Base-by-base conservation (phyloP, 2,113 vertebrate species). In the Pica pica region DNA sequence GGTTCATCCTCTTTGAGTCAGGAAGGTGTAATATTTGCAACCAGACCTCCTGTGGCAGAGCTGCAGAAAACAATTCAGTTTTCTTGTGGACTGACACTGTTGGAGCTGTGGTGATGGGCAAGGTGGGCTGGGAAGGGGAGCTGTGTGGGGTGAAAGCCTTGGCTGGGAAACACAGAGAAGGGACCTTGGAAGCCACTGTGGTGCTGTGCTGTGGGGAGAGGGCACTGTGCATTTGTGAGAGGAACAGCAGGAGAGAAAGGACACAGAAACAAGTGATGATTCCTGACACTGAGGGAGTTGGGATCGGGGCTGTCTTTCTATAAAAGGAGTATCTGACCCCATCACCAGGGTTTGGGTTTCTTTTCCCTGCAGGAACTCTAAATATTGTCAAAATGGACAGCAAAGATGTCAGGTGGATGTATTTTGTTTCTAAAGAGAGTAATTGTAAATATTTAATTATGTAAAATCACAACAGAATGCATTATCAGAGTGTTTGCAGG, bases 401-500 rank as follows among this genome's bases (percentile, higher is more conserved):
- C 39, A 42, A 44, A 67, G 47, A 8, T 79, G 65, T 63, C 76
- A 83, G 23, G 33, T 22, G 16, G 44, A 28, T 41, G 2, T 24
- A 69, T 52, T 56, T 37, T 23, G 12, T 86, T 89, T 83, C 63
- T 77, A 83, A 71, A 71, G 14, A 73, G 35, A 44, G 30, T 27
- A 75, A 44, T 21, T 24, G 10, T 83, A 80, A 94, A 73, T 63
- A 89, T 41, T 83, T 68, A n/a, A 88, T 75, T 86, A 42, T 55
- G 67, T 35, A 91, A 86, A 64, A 76, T 80, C 17, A 30, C 30
- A 52, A 35, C 9, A 53, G 5, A 53, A 64, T 41, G 63, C 49
- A 20, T 9, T 0, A n/a, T 27, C 21, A 26, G 46, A 50, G 31
- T 47, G 27, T 28, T 88, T 57, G 20, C 47, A 55, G 35, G 30